Base-by-base conservation (phyloP, 2,888 invertebrate species). In the Apotomis turbidana region DNA sequence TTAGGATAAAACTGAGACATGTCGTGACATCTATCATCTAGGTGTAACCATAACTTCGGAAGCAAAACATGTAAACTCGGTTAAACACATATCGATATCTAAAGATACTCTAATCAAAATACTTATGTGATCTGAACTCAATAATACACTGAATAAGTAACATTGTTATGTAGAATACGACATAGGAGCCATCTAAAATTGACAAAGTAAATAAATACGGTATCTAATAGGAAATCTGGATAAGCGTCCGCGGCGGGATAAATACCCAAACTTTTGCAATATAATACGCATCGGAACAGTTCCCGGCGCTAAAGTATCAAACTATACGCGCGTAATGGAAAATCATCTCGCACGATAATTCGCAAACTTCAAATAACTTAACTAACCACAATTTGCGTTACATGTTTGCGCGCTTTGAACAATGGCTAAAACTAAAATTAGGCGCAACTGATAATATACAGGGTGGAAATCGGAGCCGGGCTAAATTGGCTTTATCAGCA, bases 401-500 rank as follows among this genome's bases (percentile, higher is more conserved):
- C 78, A 85, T 84, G 84, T 87, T 87, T 86, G 83, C 79, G 79
- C 81, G 80, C 80, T 76, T 80, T 79, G 81, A 80, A 87, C 85
- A 88, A 88, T 85, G 80, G 83, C 73, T 74, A 59, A 74, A 80
- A 82, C 83, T 83, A 81, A 84, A 87, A 87, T 88, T 85, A 86
- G 84, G 77, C 75, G 76, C 79, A 77, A 78, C 83, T 84, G 83
- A 86, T 88, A 86, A 85, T 87, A 86, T 85, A 86, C 85, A 84
- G 81, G 63, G 77, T 77, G 78, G 80, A 75, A 83, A 87, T 85
- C 85, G 83, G 86, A 86, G 83, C 77, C 79, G 75, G 76, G 77
- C 78, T 81, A 83, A 87, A 89, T 89, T 86, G 84, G 81, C 82
- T 85, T 85, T 85, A 85, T 85, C 84, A 83, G 81, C 82, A 81